phyloP scores from a whole-genome alignment of 2,797 vertebrate species.

The Erithacus rubecula region DNA sequence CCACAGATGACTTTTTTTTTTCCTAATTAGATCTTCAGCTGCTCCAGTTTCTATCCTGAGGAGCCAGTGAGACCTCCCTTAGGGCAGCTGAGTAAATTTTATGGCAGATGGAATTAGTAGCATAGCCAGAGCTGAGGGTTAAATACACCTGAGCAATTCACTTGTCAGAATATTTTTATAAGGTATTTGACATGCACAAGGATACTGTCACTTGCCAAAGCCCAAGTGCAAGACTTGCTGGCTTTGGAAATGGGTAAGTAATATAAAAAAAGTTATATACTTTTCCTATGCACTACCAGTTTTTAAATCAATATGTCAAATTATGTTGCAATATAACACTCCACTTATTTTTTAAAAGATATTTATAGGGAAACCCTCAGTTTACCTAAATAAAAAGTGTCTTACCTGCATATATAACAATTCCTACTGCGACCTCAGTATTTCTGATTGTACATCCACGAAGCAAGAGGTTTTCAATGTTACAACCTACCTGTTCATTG shows the following conservation, averaged over 20 bases:
- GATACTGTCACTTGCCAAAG: not conserved
- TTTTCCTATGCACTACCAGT: not conserved
- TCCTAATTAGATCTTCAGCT: not conserved
- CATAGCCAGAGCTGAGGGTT: not conserved
- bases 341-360: not conserved
- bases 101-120: not conserved
- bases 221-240: not conserved
- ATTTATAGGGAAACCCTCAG: not conserved
- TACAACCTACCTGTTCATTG: constrained; percentile 83
- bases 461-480: constrained; percentile 89
- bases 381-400: not conserved
- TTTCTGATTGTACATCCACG: constrained; percentile 93
- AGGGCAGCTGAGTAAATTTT: not conserved
- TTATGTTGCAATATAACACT: not conserved
- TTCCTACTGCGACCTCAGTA: constrained; percentile 85
- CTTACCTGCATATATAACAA: constrained; percentile 94
- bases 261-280: not conserved
- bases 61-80: not conserved
- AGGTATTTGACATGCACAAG: not conserved
- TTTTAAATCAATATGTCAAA: not conserved
- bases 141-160: not conserved
- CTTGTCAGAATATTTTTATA: not conserved
- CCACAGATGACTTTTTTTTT: not conserved
- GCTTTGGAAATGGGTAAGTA: not conserved
- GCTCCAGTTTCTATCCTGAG: not conserved